A percentile compares a stretch with the other conserved stretches of the same genome.
Conservation (phyloP, 2,888 invertebrate species). For the Dicyrtomina minuta region DNA sequence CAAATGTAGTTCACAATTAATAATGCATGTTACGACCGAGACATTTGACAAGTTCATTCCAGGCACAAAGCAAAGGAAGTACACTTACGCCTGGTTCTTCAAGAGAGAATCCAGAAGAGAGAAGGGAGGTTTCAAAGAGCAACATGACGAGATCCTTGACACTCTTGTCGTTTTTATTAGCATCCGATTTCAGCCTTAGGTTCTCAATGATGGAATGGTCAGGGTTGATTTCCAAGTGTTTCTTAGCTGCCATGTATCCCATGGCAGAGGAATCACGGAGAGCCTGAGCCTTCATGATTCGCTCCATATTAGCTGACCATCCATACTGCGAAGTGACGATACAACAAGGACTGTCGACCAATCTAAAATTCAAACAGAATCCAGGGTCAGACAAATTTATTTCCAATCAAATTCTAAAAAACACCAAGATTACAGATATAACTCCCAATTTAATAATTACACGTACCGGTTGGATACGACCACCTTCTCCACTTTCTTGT, state of each 20-base stretch:
- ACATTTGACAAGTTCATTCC: neutral
- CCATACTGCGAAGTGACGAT: slow-evolving; percentile 99
- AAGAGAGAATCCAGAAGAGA: slow-evolving; percentile 93
- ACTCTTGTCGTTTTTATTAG: slow-evolving; percentile 96
- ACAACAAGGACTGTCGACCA: slow-evolving; percentile 97
- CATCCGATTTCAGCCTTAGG: slow-evolving; percentile 85
- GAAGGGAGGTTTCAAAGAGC: slow-evolving; percentile 90
- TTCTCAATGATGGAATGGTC: slow-evolving; percentile 91
- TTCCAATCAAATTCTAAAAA: no score
- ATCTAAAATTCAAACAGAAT: no score
- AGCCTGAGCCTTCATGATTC: slow-evolving; percentile 99
- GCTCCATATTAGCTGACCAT: slow-evolving; percentile 99
- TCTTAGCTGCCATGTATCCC: slow-evolving; percentile 99
- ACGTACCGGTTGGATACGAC: slow-evolving; percentile 82
- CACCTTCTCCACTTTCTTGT: slow-evolving; percentile 98
- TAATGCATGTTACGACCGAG: neutral
- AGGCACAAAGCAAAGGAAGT: neutral
- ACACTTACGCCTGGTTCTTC: slow-evolving; percentile 79
- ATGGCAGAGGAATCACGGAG: slow-evolving; percentile 96
- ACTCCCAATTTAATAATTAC: no score
- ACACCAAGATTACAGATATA: neutral
- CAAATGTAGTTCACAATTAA: neutral
- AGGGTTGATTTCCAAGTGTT: slow-evolving; percentile 97
- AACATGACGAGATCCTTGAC: slow-evolving; percentile 96
- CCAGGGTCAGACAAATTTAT: no score